Conservation (phyloP, 2,113 vertebrate genomes). For the Apodemus speciosus region DNA sequence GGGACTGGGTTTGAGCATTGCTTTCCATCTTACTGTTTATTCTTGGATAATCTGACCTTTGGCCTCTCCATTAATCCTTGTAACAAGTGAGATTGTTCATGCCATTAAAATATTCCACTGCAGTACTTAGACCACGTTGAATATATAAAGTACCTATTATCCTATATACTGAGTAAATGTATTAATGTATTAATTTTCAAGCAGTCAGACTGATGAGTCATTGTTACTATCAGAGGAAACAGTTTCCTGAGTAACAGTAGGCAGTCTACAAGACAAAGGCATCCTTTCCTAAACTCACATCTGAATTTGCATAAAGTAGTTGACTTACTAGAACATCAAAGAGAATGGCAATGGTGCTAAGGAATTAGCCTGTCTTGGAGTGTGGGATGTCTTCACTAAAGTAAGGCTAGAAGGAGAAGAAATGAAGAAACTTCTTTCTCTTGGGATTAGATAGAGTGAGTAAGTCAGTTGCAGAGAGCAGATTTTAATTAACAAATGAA, state of each 20-base stretch:
- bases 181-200: background rate
- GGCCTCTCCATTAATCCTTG: background rate
- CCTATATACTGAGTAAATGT: background rate
- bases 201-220: background rate
- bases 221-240: conserved; percentile 6
- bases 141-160: background rate
- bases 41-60: background rate
- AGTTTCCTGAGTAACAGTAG: conserved; percentile 33
- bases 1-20: background rate
- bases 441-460: background rate
- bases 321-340: background rate
- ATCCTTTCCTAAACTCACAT: conserved; percentile 25
- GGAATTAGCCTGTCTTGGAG: background rate
- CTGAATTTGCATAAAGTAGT: background rate
- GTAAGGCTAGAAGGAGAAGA: background rate
- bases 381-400: background rate
- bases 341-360: background rate
- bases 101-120: background rate
- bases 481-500: conserved; percentile 39
- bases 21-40: background rate
- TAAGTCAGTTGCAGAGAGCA: background rate
- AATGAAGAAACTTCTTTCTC: background rate
- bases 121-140: background rate
- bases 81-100: background rate
- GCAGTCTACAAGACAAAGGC: background rate